Evolutionary conservation across 2,888 invertebrate species (phyloP), one percentile per base, ranked within the genome.

Genomic region (Colletes collaris): DNA sequence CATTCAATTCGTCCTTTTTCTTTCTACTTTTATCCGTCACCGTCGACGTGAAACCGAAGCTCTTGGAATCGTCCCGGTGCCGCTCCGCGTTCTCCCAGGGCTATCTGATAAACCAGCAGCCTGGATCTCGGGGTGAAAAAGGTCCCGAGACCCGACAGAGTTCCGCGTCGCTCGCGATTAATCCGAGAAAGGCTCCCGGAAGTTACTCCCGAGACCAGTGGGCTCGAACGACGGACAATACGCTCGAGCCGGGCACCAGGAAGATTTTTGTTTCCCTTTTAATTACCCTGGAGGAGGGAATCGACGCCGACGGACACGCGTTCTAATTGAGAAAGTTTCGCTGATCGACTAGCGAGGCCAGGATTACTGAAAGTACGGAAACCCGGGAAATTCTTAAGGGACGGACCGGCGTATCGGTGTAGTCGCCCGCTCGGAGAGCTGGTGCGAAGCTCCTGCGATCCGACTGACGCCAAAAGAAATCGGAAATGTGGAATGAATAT

Each of bases 271-370:
- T 70, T 73, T 74, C 49, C 56, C 70, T 70, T 81, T 73, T 73
- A 81, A 81, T 81, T 81, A 77, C 50, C 76, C 35, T 52, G 64
- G 53, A 27, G 52, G 49, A 27, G 52, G 60, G 40, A 55, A 59
- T 59, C 68, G 66, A 62, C 53, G 27, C 46, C 55, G 78, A 37
- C 68, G 55, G 60, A 59, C 68, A 58, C 68, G 79, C 72, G 72
- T 59, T 68, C 72, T 79, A 79, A 79, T 79, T 79, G 79, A 72
- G 72, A 78, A 79, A 79, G 79, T 79, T 79, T 77, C 11, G n/a
- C 59, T 27, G 76, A 78, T 64, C 68, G 19, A n/a, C 49, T 10
- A 19, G 27, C n/a, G 53, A 19, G 50, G 27, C 55, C 49, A n/a
- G 64, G 78, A 77, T 77, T 64, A 55, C 19, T 6, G n/a, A 16